phyloP scores from a whole-genome alignment of 2,113 vertebrate species.

The Gorsachius goisagi region DNA sequence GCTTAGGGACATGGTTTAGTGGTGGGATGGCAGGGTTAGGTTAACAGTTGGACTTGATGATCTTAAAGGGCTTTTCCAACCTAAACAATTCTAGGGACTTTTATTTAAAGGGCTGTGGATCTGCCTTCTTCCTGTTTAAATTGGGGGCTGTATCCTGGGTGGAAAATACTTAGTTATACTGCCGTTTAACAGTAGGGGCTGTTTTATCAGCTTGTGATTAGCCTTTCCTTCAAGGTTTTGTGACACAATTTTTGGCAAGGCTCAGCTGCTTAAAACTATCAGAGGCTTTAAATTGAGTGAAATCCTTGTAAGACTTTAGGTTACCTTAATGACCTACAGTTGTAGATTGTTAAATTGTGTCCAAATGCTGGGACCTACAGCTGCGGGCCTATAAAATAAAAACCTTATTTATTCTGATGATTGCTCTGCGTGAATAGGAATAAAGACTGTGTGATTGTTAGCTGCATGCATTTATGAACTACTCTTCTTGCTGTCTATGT shows the following conservation, averaged over 20 bases:
- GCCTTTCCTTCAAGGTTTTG: background rate
- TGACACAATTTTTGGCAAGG: background rate
- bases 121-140: background rate
- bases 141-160: background rate
- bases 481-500: background rate
- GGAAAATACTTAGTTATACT: background rate
- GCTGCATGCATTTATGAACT: background rate
- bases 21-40: too few species aligned
- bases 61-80: too few species aligned
- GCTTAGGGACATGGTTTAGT: too few species aligned
- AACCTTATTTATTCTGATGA: background rate
- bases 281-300: background rate
- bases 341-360: background rate
- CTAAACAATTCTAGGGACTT: background rate
- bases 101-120: background rate
- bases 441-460: background rate
- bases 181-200: background rate
- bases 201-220: background rate
- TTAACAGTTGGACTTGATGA: too few species aligned
- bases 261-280: background rate
- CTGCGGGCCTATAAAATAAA: background rate
- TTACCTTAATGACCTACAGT: background rate
- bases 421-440: background rate
- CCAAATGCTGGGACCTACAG: background rate
- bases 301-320: background rate